Evolutionary conservation across 2,888 invertebrate species (phyloP).

Genomic region (Ectemnius lituratus): DNA sequence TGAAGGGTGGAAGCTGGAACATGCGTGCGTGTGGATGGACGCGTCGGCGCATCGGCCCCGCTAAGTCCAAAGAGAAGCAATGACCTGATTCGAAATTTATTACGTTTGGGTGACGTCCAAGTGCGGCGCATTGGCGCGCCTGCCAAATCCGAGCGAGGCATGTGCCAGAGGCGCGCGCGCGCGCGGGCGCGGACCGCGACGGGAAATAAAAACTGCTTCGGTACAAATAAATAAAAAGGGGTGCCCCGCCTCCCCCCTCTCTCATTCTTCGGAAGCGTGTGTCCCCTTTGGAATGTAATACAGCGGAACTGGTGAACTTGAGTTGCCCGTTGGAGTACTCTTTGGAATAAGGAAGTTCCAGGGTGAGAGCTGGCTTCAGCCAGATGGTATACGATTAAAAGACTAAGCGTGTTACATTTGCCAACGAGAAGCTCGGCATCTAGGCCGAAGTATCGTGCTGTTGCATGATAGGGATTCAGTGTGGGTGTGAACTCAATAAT

Average conservation of each 20-base stretch:
- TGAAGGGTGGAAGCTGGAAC: constrained; percentile 5
- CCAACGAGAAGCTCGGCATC: no score
- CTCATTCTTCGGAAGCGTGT: constrained; percentile 19
- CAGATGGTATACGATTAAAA: no score
- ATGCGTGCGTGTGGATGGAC: constrained; percentile 28
- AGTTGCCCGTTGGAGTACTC: not conserved
- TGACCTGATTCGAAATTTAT: constrained; percentile 71
- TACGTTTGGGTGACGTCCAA: constrained; percentile 67
- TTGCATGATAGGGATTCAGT: no score
- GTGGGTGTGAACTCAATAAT: no score
- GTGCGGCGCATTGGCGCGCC: constrained; percentile 58
- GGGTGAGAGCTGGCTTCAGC: not conserved
- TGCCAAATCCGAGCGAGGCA: constrained; percentile 50
- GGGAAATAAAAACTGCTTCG: constrained; percentile 25
- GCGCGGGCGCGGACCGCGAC: constrained; percentile 14
- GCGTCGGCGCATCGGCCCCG: constrained; percentile 29
- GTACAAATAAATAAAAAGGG: constrained; percentile 15
- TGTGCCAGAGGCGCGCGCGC: constrained; percentile 16
- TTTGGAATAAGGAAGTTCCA: not conserved
- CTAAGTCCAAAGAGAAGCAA: constrained; percentile 64
- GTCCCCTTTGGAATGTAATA: constrained; percentile 17
- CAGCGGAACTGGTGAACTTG: constrained; percentile 8
- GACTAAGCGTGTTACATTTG: no score
- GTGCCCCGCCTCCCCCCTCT: not conserved
- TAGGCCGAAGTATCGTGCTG: no score